Evolutionary conservation across 2,113 vertebrate species (phyloP), one percentile per base, ranked within the genome.

Genomic region (Panthera leo): DNA sequence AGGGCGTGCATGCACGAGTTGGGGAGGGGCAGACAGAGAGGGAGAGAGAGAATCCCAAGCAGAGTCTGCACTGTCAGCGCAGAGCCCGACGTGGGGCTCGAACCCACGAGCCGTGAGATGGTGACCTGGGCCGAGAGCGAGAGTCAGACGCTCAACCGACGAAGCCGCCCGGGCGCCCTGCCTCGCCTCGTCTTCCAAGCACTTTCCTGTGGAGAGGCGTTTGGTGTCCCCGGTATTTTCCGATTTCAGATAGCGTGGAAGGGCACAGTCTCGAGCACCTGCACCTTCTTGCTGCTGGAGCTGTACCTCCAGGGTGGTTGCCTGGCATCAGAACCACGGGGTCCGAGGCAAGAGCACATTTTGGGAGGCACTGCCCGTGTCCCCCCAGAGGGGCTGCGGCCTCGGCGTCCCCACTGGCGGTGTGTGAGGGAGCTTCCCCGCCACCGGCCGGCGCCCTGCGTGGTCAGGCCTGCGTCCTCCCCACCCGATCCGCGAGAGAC

Each of bases 231-330:
- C 18, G 6, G 39, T 1, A 2, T 42, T 25, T 31, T 39, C 7
- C 23, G 0, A 0, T 19, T 86, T 29, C 48, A 27, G 12, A 3
- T 5, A 13, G 12, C 2, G 0, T 13, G 25, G 0, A 2, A 3
- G 1, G 3, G 51, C 34, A 21, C 11, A 53, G 14, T n/a, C 36
- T 34, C 0, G 34, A 16, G 31, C 45, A 2, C 21, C 0, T 1
- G 18, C 31, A 0, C 53, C 12, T 36, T 11, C 19, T 1, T 12
- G 8, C 27, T 4, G 29, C 34, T 5, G 25, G 18, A 25, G 39
- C 88, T 21, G 23, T 4, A 0, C 14, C 45, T 55, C 34, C 1
- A 6, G 63, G 19, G 10, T 2, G 25, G n/a, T 16, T 10, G 53
- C 63, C 16, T 1, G 16, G 29, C 2, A 4, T 45, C 13, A n/a